These are phyloP conservation scores for Panzeria rudis DNA, from an alignment of 2,888 invertebrate genomes.

Conservation along the genomic window DNA sequence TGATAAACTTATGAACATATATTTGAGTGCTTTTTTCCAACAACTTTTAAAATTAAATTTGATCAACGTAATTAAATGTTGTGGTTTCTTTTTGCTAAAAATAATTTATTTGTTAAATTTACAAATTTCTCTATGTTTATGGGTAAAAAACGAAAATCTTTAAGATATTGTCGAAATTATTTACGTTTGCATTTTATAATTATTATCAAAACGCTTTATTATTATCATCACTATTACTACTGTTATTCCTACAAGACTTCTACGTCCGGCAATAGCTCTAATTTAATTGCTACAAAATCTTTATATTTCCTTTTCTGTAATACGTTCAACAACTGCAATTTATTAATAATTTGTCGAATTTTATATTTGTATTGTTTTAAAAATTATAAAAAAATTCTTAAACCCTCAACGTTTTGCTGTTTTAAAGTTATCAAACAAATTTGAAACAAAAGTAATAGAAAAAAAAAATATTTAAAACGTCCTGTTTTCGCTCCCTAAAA, in stretches of 20 bases:
- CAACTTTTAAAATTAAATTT: constrained; percentile 25
- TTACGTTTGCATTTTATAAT: constrained; percentile 83
- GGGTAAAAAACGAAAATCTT: constrained; percentile 83
- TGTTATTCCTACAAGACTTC: not conserved
- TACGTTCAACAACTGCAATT: constrained; percentile 21
- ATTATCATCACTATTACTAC: constrained; percentile 73
- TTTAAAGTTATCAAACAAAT: constrained; percentile 18
- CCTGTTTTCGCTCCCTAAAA: constrained; percentile 16
- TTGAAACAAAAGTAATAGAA: not conserved
- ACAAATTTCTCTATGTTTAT: constrained; percentile 78
- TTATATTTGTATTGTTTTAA: constrained; percentile 55
- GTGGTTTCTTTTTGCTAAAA: constrained; percentile 43
- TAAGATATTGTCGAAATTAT: constrained; percentile 83
- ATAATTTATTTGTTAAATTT: constrained; percentile 44
- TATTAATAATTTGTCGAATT: constrained; percentile 51
- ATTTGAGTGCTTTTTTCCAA: constrained; percentile 4
- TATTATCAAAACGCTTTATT: constrained; percentile 74
- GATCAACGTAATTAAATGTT: constrained; percentile 54
- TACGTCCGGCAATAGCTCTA: constrained; percentile 38
- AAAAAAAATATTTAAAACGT: constrained; percentile 7
- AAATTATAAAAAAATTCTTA: constrained; percentile 64
- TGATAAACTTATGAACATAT: constrained; percentile 55
- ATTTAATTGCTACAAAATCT: constrained; percentile 51
- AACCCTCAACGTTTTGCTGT: constrained; percentile 35
- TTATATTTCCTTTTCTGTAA: constrained; percentile 42